Conservation (phyloP, 2,113 vertebrate genomes). For the Desmodus rotundus region DNA sequence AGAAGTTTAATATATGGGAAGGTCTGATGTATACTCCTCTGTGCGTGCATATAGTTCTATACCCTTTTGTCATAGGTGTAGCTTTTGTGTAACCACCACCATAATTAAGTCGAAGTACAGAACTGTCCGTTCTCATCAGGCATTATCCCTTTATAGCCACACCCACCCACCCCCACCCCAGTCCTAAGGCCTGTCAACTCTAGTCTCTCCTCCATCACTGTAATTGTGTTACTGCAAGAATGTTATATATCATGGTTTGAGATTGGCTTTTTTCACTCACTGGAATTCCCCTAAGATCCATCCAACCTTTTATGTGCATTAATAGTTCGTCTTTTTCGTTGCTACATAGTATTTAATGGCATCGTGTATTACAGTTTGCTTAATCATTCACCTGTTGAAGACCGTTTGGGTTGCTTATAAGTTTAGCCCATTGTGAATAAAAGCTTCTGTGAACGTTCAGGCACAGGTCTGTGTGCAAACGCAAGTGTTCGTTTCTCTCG, state of each 20-base stretch:
- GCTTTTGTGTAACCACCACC: not conserved
- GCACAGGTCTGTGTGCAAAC: not conserved
- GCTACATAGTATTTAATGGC: not conserved
- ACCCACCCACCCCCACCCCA: not conserved
- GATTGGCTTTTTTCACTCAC: not conserved
- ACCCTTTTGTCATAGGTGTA: not conserved
- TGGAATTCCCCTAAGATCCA: not conserved
- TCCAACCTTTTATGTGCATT: not conserved
- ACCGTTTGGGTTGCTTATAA: not conserved
- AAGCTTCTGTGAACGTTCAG: not conserved
- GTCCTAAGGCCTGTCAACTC: not conserved
- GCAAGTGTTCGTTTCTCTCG: not conserved
- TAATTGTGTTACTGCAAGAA: not conserved
- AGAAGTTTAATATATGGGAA: not conserved
- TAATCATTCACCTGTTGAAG: not conserved
- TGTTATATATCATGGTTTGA: not conserved
- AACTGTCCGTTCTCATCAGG: not conserved
- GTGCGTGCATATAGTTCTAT: not conserved
- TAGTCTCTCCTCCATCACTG: not conserved
- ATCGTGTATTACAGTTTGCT: not conserved
- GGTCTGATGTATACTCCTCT: not conserved
- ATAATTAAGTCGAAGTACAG: not conserved
- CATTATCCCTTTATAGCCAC: not conserved
- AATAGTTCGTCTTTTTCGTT: not conserved
- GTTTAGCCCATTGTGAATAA: not conserved